Percentiles rank a stretch among this genome's conserved stretches.
These are phyloP conservation scores for Thermophis baileyi DNA, from an alignment of 2,113 vertebrate species.

Conservation along the genomic window DNA sequence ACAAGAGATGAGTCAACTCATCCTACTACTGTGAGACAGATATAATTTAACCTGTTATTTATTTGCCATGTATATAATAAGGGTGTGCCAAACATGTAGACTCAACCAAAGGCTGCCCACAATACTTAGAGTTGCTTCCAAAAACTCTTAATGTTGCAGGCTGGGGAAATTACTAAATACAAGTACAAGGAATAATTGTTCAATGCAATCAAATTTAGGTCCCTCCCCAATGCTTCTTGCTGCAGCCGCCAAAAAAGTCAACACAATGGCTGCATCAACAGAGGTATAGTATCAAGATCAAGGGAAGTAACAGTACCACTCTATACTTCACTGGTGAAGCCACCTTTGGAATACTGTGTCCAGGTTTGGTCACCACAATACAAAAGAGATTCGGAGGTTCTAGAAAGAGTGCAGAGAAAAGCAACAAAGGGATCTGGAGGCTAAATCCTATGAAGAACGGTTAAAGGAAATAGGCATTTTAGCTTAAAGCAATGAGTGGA, in stretches of 20 bases:
- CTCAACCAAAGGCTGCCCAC: background rate
- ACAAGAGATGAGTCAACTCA: background rate
- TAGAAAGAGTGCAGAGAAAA: background rate
- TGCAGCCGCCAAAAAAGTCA: background rate
- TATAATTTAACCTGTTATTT: background rate
- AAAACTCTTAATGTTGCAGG: background rate
- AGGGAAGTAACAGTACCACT: background rate
- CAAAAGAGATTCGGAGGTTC: background rate
- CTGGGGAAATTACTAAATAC: background rate
- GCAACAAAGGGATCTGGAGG: background rate
- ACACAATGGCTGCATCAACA: background rate
- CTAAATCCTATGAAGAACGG: background rate
- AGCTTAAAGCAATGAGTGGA: background rate
- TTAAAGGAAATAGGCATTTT: background rate
- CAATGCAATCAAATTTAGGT: background rate
- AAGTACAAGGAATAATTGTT: background rate
- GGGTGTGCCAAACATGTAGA: background rate
- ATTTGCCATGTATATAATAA: background rate
- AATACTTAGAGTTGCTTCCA: background rate
- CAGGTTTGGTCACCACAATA: background rate
- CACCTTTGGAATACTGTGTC: background rate
- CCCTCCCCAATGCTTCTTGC: background rate
- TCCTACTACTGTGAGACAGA: background rate
- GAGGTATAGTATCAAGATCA: background rate
- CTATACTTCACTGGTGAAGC: background rate